Evolutionary conservation across 2,113 vertebrate genomes (phyloP).

Genomic region (Anolis carolinensis): DNA sequence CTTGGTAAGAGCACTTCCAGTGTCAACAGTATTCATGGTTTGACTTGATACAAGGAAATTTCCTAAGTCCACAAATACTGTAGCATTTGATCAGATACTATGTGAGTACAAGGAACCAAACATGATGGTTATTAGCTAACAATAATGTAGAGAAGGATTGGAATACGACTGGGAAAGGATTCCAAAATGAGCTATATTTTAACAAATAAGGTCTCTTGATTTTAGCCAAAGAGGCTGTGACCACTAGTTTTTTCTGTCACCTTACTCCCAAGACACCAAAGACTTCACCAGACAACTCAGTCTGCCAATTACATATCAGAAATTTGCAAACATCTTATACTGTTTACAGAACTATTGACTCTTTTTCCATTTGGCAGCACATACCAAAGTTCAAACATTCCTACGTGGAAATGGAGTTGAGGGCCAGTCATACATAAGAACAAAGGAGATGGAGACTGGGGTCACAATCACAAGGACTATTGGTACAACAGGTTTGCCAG

Average conservation of each 20-base stretch:
- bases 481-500: too few relatives aligned
- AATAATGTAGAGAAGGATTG: too few relatives aligned
- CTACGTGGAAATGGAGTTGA: neutral
- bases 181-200: too few relatives aligned
- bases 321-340: neutral
- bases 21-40: too few relatives aligned
- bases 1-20: too few relatives aligned
- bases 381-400: neutral
- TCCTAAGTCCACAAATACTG: neutral
- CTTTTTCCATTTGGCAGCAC: neutral
- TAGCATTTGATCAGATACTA: neutral
- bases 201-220: neutral
- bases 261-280: neutral
- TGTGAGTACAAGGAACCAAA: neutral
- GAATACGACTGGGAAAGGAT: neutral
- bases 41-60: too few relatives aligned
- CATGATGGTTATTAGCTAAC: neutral
- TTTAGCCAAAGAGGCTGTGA: neutral
- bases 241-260: neutral
- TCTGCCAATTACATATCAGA: neutral
- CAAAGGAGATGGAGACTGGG: too few relatives aligned
- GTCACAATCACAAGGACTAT: neutral
- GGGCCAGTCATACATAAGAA: too few relatives aligned
- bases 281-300: neutral
- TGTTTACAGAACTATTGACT: neutral